Conservation (phyloP, 2,797 vertebrate genomes). For the Phylloscopus collybita region DNA sequence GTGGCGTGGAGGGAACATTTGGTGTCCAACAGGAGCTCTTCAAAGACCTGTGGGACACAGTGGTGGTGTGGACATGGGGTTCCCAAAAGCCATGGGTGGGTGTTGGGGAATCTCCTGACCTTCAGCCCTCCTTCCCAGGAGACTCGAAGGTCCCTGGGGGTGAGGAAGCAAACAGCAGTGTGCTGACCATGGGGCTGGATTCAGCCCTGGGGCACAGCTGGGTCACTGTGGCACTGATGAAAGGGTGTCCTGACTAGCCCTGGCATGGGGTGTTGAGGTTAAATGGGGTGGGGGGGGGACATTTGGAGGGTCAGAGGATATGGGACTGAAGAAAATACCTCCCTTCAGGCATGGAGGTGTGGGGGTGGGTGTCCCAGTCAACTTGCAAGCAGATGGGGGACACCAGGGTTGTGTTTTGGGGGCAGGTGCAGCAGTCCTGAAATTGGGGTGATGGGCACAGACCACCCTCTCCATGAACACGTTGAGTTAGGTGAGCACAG, state of each 20-base stretch:
- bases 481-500: not conserved
- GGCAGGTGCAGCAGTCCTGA: not conserved
- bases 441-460: not conserved
- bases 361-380: conserved; percentile 78
- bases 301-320: not conserved
- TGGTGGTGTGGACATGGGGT: accelerated
- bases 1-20: conserved; percentile 82
- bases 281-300: not conserved
- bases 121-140: conserved; percentile 82
- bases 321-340: conserved; percentile 42
- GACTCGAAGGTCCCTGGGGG: conserved; percentile 80
- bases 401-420: not conserved
- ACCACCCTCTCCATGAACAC: not conserved
- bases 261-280: not conserved
- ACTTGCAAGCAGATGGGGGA: conserved; percentile 68
- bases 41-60: conserved; percentile 72
- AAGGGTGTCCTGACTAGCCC: conserved; percentile 69
- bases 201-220: conserved; percentile 82
- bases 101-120: conserved; percentile 39
- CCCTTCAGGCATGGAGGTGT: conserved; percentile 77
- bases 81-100: not conserved
- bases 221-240: conserved; percentile 81
- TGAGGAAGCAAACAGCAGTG: conserved; percentile 81
- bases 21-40: conserved; percentile 79
- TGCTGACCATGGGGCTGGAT: conserved; percentile 83